These are phyloP conservation scores for Discoglossus pictus DNA, from an alignment of 2,797 vertebrate species.

Conservation along the genomic window DNA sequence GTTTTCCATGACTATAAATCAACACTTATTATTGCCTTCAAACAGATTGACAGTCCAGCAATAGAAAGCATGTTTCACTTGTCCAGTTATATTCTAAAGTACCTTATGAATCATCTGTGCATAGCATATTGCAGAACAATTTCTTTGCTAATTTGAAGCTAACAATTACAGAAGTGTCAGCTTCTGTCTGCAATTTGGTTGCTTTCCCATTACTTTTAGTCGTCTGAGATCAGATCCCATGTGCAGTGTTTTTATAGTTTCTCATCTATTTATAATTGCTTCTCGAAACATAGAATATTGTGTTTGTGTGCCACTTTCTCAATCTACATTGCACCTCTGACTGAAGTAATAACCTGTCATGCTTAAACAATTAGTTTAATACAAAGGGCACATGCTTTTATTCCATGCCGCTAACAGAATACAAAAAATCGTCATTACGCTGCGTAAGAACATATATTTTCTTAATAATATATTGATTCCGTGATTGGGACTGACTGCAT, in stretches of 20 bases:
- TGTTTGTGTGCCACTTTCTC: conserved; percentile 58
- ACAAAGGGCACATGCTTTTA: conserved; percentile 57
- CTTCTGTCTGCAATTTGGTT: conserved; percentile 46
- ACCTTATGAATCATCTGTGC: background rate
- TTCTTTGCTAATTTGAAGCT: conserved; percentile 60
- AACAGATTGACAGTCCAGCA: too few species aligned
- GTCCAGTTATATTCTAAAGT: background rate
- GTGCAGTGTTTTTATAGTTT: conserved; percentile 59
- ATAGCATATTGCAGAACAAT: background rate
- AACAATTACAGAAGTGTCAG: conserved; percentile 55
- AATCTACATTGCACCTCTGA: conserved; percentile 54
- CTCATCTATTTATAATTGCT: conserved; percentile 64
- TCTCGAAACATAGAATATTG: conserved; percentile 62
- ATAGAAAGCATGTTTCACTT: background rate
- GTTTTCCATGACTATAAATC: too few species aligned
- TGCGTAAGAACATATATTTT: conserved; percentile 48
- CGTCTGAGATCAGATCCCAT: conserved; percentile 52
- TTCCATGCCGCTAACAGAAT: conserved; percentile 53
- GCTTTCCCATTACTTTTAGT: conserved; percentile 47
- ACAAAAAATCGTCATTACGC: conserved; percentile 54
- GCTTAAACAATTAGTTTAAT: conserved; percentile 62
- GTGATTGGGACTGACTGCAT: conserved; percentile 13
- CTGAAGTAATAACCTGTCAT: conserved; percentile 62
- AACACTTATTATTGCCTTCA: too few species aligned
- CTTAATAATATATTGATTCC: conserved; percentile 22